Evolutionary conservation across 2,888 invertebrate species (phyloP).

Genomic region (Arge pagana): DNA sequence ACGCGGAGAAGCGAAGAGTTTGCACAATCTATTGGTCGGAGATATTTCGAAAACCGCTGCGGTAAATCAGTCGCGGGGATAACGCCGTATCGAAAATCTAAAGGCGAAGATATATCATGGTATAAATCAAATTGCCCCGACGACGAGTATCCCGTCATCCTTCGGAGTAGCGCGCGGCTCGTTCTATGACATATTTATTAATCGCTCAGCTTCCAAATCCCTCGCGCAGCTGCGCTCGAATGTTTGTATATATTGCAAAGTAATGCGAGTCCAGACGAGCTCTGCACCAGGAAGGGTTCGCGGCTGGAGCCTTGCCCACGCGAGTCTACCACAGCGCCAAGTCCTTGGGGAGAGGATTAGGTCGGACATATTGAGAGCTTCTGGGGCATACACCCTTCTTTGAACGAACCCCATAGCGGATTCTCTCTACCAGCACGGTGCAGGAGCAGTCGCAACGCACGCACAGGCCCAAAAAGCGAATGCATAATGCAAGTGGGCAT

Average conservation of each 20-base stretch:
- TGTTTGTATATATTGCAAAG: constrained; percentile 50
- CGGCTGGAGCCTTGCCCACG: background rate
- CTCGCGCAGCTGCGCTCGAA: constrained; percentile 51
- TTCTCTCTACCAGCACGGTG: no score
- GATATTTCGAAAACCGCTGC: constrained; percentile 22
- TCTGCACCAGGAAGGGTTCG: background rate
- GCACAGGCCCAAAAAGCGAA: no score
- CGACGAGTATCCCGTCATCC: constrained; percentile 16
- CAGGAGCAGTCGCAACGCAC: no score
- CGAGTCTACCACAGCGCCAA: no score
- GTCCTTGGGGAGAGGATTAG: constrained; percentile 50
- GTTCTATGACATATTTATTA: constrained; percentile 49
- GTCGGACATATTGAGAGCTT: constrained; percentile 51
- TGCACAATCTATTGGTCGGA: constrained; percentile 13
- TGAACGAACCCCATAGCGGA: constrained; percentile 26
- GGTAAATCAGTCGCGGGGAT: constrained; percentile 34
- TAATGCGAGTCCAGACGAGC: constrained; percentile 32
- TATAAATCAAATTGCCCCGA: constrained; percentile 37
- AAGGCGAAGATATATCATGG: constrained; percentile 40
- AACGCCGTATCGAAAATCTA: constrained; percentile 37
- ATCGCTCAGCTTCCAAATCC: constrained; percentile 55
- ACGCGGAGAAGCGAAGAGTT: constrained; percentile 2
- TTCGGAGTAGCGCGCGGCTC: constrained; percentile 25
- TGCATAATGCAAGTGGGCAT: no score
- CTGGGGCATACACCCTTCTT: constrained; percentile 39